Evolutionary conservation across 64 coral and sea anemone species (phyloP).

Genomic region (Pocillopora damicornis): DNA sequence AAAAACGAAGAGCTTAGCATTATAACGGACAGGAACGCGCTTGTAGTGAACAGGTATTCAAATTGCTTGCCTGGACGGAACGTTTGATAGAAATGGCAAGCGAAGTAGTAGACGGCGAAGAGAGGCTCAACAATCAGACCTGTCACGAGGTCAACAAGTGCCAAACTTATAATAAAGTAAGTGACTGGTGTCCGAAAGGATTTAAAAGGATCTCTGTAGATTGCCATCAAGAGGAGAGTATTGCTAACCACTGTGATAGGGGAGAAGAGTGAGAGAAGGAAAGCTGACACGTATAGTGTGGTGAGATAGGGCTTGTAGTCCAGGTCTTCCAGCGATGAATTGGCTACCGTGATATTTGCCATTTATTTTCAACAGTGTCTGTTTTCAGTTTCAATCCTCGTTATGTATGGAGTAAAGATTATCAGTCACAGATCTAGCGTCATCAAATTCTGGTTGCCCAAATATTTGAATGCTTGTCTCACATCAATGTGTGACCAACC

Average conservation of each 20-base stretch:
- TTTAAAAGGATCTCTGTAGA: conserved; percentile 70
- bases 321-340: not conserved
- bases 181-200: conserved; percentile 72
- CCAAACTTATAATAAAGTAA: conserved; percentile 73
- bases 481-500: not conserved
- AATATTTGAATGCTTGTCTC: too few species aligned
- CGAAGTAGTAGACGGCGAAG: conserved; percentile 65
- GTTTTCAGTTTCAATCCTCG: too few species aligned
- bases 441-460: too few species aligned
- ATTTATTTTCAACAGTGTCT: not conserved
- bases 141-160: conserved; percentile 70
- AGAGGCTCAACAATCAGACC: conserved; percentile 69
- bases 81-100: conserved; percentile 23
- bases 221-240: conserved; percentile 57
- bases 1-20: conserved; percentile 69
- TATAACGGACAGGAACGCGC: conserved; percentile 50
- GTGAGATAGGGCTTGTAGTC: conserved; percentile 40
- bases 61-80: not conserved
- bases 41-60: not conserved
- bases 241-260: conserved; percentile 69
- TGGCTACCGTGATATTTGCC: not conserved
- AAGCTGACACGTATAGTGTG: conserved; percentile 56
- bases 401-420: too few species aligned
- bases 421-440: too few species aligned
- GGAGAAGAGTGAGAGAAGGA: conserved; percentile 54